Base-by-base conservation (phyloP, 2,888 invertebrate genomes). In the Machimus rusticus region DNA sequence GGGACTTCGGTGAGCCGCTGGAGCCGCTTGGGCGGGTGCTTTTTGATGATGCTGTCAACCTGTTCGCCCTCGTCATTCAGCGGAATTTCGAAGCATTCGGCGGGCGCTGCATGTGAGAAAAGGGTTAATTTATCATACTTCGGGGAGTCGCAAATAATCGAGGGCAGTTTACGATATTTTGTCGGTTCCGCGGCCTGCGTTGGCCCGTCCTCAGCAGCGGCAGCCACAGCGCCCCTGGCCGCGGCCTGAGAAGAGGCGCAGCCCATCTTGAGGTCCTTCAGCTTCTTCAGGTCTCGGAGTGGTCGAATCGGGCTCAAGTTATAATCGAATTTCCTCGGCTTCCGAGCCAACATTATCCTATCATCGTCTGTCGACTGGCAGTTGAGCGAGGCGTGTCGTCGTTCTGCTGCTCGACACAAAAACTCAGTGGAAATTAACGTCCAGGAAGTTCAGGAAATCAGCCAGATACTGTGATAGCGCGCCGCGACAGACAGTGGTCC, bases 21-120 rank as follows among this genome's bases (percentile, higher is more conserved):
- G 51, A 96, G 92, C 87, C 96, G 94, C 76, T 94, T 94, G 0
- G 96, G 96, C 0, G 96, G 96, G 88, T 95, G 94, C 89, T 93
- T 94, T 90, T 93, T 94, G 1, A 94, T 93, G 5, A 93, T 92
- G 37, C 94, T 94, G 5, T 92, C 91, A 66, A 90, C 90, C 16
- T 28, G 14, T 14, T 84, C 81, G 0, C 90, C 91, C 43, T 93
- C 93, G 55, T 94, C 93, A 89, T 94, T 93, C 51, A 95, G 90
- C 0, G 95, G 94, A 16, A 95, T 94, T 91, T 94, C 94, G 90
- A 94, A 95, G 0, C 95, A 94, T 89, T 95, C 93, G 5, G 95
- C 94, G 93, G 93, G 89, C 87, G 92, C 92, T 92, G 87, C 46
- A 28, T 66, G 14, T 37, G 9, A 55, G 66, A 78, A 74, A 12